Evolutionary conservation across 2,113 vertebrate genomes (phyloP).

Genomic region (Elephantulus edwardii): DNA sequence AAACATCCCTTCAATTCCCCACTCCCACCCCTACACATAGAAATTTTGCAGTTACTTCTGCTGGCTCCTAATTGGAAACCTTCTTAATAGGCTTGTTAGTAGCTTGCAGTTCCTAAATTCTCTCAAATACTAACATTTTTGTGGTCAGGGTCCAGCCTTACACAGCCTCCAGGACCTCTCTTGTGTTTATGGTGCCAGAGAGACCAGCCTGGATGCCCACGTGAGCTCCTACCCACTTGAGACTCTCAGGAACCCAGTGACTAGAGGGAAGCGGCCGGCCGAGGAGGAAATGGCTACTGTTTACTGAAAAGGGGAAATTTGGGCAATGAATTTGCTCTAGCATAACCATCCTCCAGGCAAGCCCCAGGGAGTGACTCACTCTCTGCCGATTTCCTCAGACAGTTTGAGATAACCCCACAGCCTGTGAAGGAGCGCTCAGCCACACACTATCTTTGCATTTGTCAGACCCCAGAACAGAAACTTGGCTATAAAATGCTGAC

Average conservation of each 20-base stretch:
- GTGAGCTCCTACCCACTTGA: not conserved
- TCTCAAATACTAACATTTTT: not conserved
- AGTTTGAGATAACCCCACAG: not conserved
- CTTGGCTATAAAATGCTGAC: not conserved
- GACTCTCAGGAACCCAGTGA: conserved; percentile 38
- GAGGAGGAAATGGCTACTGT: conserved; percentile 65
- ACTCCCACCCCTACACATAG: not conserved
- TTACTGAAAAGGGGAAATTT: conserved; percentile 67
- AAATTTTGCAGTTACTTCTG: not conserved
- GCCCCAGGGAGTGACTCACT: not conserved
- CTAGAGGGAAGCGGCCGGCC: conserved; percentile 51
- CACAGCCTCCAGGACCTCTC: not conserved
- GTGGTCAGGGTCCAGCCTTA: not conserved
- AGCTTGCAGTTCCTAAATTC: not conserved
- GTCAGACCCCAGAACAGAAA: too few species aligned
- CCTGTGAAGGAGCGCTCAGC: not conserved
- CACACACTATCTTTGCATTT: not conserved
- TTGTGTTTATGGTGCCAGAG: not conserved
- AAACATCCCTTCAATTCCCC: not conserved
- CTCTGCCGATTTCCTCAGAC: not conserved
- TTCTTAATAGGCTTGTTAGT: not conserved
- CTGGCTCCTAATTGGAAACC: not conserved
- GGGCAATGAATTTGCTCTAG: conserved; percentile 32
- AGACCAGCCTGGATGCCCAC: not conserved
- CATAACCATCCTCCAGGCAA: conserved; percentile 26